phyloP scores from a whole-genome alignment of 2,797 vertebrate species.

The Lemur catta region DNA sequence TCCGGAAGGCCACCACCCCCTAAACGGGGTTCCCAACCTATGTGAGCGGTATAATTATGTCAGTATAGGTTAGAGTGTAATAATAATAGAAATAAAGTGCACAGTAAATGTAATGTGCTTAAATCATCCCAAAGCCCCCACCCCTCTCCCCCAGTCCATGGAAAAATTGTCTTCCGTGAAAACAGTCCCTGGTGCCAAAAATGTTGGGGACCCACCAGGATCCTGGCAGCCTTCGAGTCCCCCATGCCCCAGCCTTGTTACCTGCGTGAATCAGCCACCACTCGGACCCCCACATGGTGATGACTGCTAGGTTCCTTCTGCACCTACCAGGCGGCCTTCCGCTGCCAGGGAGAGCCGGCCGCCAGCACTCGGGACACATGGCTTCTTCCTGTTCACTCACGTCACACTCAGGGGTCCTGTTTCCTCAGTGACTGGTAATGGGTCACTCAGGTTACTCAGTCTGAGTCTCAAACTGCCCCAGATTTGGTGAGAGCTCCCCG shows the following conservation, averaged over 20 bases:
- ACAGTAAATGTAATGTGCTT: too few species aligned
- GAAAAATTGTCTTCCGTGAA: too few species aligned
- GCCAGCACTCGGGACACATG: not conserved
- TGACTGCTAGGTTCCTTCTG: rapidly evolving
- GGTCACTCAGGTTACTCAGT: not conserved
- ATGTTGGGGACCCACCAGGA: not conserved
- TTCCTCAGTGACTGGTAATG: not conserved
- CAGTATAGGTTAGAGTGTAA: too few species aligned
- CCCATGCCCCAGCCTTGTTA: not conserved
- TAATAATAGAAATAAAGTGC: too few species aligned
- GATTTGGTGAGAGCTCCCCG: not conserved
- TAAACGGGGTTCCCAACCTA: too few species aligned
- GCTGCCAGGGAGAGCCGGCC: not conserved
- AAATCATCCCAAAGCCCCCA: too few species aligned
- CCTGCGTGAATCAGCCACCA: not conserved
- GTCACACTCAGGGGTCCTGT: not conserved
- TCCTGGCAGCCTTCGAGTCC: not conserved
- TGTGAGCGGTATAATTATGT: too few species aligned
- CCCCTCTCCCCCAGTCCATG: too few species aligned
- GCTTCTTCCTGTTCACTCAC: not conserved
- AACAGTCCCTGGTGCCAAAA: too few species aligned
- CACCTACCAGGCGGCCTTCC: not conserved
- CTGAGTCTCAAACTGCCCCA: not conserved
- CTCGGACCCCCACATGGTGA: not conserved
- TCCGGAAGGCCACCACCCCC: not conserved